Percentiles rank a stretch among this genome's conserved stretches.
phyloP scores from a whole-genome alignment of 2,113 vertebrate species.

The Caloenas nicobarica region DNA sequence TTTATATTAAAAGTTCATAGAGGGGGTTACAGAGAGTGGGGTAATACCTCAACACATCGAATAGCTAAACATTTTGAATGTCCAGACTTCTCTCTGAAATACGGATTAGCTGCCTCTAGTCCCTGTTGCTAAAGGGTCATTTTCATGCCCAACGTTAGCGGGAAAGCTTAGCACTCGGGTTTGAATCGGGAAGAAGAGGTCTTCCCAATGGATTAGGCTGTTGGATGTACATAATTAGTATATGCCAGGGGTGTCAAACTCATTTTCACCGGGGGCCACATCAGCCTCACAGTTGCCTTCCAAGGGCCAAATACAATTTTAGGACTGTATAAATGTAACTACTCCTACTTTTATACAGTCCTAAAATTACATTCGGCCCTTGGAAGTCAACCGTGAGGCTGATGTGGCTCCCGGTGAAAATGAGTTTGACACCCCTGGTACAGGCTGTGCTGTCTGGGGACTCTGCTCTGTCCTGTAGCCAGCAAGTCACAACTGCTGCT shows the following conservation, averaged over 20 bases:
- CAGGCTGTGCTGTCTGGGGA: neutral
- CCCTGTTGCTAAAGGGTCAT: neutral
- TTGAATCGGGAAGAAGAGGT: neutral
- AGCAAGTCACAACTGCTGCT: neutral
- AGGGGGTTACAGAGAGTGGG: neutral
- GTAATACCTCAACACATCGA: neutral
- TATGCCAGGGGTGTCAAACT: too few species aligned
- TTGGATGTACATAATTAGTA: neutral
- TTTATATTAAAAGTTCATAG: constrained; percentile 10
- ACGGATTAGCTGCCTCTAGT: neutral
- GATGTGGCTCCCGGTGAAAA: too few species aligned
- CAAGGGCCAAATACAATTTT: too few species aligned
- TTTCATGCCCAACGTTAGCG: neutral
- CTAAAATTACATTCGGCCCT: too few species aligned
- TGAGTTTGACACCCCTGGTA: too few species aligned
- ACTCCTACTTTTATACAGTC: too few species aligned
- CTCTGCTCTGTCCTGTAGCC: neutral
- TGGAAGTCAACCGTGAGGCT: too few species aligned
- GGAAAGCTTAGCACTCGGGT: neutral
- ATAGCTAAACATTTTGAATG: neutral
- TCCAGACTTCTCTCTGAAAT: neutral
- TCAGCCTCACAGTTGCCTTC: too few species aligned
- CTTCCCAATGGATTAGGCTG: neutral
- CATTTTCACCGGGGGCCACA: too few species aligned
- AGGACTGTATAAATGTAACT: too few species aligned